Evolutionary conservation across 2,797 vertebrate genomes (phyloP), one percentile per base, ranked within the genome.

Genomic region (Ficedula albicollis): DNA sequence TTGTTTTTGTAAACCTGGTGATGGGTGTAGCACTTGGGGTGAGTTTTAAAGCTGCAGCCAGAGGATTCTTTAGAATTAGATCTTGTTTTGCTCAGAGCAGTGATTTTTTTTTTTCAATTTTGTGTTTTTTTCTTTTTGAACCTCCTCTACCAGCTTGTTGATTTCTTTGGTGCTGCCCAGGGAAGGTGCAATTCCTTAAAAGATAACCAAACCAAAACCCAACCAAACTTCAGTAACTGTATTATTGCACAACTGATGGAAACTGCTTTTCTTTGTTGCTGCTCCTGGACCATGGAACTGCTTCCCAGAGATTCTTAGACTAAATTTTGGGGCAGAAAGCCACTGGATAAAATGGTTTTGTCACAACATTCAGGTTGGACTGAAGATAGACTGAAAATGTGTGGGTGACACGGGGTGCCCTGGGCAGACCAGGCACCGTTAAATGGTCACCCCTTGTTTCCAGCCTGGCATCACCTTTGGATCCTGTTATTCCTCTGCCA

Each of bases 401-500:
- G 14, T 43, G 46, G 5, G 43, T 72, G 64, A 13, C 1, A 0
- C 5, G 26, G 15, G 25, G 22, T 76, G 44, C 11, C n/a, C 75
- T 38, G 15, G 23, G 13, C 22, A 66, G 73, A 26, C 1, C 26
- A 27, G 55, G 54, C 32, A 30, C 80, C 0, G 3, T 91, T 86
- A 86, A 55, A n/a, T 27, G 59, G 26, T 41, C 44, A 34, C 29
- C 70, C 34, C 39, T 86, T 14, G 43, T 49, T 93, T 41, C 34
- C 79, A 91, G 43, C 23, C 80, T 56, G 56, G 73, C 4, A 4
- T 69, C 9, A 3, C n/a, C 43, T 68, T 48, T 78, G 4, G 69
- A 84, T 94, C 66, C 90, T 84, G 83, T 95, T 94, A 90, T 76
- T 90, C 70, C 67, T 76, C 73, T 87, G 70, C 59, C 86, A 82